Evolutionary conservation across 2,797 vertebrate genomes (phyloP).

Genomic region (Syndactyla subalaris): DNA sequence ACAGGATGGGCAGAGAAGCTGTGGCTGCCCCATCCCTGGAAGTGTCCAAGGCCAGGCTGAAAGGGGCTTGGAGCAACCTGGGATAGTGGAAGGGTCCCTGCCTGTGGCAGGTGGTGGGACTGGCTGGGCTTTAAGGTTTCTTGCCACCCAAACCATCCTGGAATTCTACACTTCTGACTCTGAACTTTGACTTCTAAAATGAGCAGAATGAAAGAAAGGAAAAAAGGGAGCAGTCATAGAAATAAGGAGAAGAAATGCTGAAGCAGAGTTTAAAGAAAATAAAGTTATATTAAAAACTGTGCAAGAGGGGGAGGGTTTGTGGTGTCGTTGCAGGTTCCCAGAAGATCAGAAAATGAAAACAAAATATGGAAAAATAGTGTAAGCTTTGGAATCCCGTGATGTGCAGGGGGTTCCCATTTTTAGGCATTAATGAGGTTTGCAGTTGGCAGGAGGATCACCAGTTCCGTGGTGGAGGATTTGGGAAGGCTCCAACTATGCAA

Average conservation of each 20-base stretch:
- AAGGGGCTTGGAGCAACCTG: too few species aligned
- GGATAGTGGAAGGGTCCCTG: too few species aligned
- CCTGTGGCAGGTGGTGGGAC: too few species aligned
- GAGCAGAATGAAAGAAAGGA: too few species aligned
- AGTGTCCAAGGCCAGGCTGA: too few species aligned
- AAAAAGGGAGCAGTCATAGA: background rate
- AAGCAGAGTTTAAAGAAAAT: background rate
- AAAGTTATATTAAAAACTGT: background rate
- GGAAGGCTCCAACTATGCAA: background rate
- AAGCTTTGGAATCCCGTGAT: background rate
- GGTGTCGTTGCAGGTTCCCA: background rate
- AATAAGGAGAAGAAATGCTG: background rate
- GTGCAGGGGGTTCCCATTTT: background rate
- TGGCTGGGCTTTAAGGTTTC: too few species aligned
- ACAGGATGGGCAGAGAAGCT: too few species aligned
- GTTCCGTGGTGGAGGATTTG: background rate
- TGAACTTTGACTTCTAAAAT: background rate
- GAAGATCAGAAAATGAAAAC: background rate
- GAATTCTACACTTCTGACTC: accelerated
- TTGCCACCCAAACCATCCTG: background rate
- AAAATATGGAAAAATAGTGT: accelerated
- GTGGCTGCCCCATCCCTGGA: too few species aligned
- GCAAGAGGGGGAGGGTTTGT: background rate
- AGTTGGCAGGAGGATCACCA: background rate
- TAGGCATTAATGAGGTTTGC: background rate